These are phyloP conservation scores for Pardalotus punctatus DNA, from an alignment of 2,113 vertebrate genomes.

Conservation along the genomic window DNA sequence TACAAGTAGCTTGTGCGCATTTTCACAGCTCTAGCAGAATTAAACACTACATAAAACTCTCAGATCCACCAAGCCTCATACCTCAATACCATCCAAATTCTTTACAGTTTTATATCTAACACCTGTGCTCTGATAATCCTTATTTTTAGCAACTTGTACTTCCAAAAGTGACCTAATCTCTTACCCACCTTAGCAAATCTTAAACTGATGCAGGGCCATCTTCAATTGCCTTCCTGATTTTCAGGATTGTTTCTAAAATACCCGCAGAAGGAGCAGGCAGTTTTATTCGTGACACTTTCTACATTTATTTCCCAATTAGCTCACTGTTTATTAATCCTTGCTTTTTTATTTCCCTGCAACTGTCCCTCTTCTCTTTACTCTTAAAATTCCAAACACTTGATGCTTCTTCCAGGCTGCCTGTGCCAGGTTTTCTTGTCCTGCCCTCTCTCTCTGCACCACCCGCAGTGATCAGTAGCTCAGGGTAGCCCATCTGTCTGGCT, in stretches of 20 bases:
- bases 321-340: not conserved
- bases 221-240: not conserved
- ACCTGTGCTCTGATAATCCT: not conserved
- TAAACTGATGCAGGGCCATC: not conserved
- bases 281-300: not conserved
- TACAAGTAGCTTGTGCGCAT: rapidly evolving
- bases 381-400: not conserved
- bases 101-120: not conserved
- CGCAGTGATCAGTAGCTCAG: conserved; percentile 63
- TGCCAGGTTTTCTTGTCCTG: not conserved
- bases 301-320: not conserved
- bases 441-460: not conserved
- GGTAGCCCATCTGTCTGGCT: conserved; percentile 66
- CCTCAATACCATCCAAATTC: not conserved
- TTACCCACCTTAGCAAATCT: not conserved
- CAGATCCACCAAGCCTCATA: not conserved
- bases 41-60: not conserved
- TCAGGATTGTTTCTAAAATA: not conserved
- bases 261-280: not conserved
- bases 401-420: not conserved
- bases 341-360: not conserved
- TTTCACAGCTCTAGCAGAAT: not conserved
- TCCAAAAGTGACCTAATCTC: not conserved
- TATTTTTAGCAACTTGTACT: not conserved
- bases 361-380: not conserved